Base-by-base conservation (phyloP, 2,797 vertebrate genomes). In the Gallinago nigripennis region DNA sequence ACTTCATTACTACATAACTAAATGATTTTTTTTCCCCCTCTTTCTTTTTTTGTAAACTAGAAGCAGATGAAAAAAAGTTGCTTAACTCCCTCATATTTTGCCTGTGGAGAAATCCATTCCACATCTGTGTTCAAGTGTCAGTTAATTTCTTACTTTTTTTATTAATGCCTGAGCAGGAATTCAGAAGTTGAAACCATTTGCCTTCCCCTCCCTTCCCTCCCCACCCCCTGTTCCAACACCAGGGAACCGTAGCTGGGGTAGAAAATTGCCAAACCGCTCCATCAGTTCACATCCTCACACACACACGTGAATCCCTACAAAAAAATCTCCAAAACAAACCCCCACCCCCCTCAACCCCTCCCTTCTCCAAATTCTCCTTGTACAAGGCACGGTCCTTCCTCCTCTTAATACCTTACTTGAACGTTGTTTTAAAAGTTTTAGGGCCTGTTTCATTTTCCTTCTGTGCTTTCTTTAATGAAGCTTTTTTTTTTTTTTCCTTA, bases 1-100 rank as follows among this genome's bases (percentile, higher is more conserved):
- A 95, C 95, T 97, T 98, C 97, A 97, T 98, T 98, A 98, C 84
- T 75, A 93, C 89, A 86, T 68, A 93, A 92, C 83, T 92, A 94
- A 97, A 96, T 95, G 82, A 89, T 87, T 83, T 81, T 88, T 82
- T 72, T 73, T 2, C 4, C 9, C 25, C 20, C 56, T 11, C 51
- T 45, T 43, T 43, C 37, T 63, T 83, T 88, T 94, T 87, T 85
- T 72, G 71, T 90, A 95, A 98, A 98, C 85, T 95, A 96, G 95
- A 98, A 98, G 94, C 97, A 97, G 97, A 93, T 96, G 96, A 84
- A 79, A 96, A 56, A 92, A 94, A 96, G 84, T 51, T 85, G 72
- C 87, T 94, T 86, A 96, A 95, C 51, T 86, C 78, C 72, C 87
- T 93, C 80, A 31, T 39, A 92, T 71, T 95, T 89, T 94, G 93